Conservation (phyloP, 1,140 invertebrate species). For the Chrysopa pallens region DNA sequence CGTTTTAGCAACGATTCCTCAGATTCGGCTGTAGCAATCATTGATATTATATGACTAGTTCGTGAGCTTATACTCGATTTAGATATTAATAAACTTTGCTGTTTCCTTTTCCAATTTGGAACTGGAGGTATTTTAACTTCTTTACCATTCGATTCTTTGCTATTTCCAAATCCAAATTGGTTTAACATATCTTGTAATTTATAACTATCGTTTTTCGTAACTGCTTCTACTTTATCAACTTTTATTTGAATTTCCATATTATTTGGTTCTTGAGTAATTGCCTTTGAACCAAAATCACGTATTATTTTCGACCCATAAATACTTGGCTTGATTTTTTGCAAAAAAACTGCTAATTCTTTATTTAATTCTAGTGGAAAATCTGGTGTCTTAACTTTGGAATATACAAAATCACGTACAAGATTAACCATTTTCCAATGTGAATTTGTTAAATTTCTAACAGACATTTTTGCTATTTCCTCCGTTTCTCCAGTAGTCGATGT, state of each 20-base stretch:
- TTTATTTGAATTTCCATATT: conserved; percentile 3
- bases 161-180: conserved; percentile 18
- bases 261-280: conserved; percentile 6
- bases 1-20: conserved; percentile 33
- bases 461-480: conserved; percentile 13
- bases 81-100: conserved; percentile 17
- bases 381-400: conserved; percentile 25
- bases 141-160: conserved; percentile 10
- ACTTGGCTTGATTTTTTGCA: conserved; percentile 26
- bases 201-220: conserved; percentile 10
- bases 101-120: conserved; percentile 25
- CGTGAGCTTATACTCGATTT: conserved; percentile 40
- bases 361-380: conserved; percentile 24
- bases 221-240: conserved; percentile 2
- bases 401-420: conserved; percentile 26
- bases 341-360: conserved; percentile 29
- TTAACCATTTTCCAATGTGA: conserved; percentile 29
- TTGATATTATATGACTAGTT: conserved; percentile 45
- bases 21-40: conserved; percentile 37
- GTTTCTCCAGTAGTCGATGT: background rate
- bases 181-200: conserved; percentile 19
- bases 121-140: conserved; percentile 8
- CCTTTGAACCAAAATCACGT: conserved; percentile 9
- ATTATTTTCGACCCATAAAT: conserved; percentile 16
- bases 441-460: conserved; percentile 24